Evolutionary conservation across 2,797 vertebrate species (phyloP), one percentile per base, ranked within the genome.

Genomic region (Rhodeus uyekii): DNA sequence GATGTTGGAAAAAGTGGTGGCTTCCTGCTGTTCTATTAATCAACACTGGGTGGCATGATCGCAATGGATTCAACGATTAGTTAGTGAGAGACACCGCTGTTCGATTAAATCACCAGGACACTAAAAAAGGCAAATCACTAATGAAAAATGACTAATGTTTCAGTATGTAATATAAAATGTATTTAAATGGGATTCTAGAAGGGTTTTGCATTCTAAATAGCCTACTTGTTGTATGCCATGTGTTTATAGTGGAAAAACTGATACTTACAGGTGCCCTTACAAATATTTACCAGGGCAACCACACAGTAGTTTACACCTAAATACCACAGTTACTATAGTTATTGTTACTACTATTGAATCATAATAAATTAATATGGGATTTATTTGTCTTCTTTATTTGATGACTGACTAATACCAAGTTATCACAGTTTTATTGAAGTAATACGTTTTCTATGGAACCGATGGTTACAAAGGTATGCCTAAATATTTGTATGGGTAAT

Each of bases 1-100:
- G n/a, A n/a, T n/a, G n/a, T 27, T 29, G n/a, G 53, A 32, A n/a
- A 50, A 44, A 34, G 50, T 22, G 29, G 48, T 34, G 50, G 19
- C 34, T 60, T 22, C 60, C 5, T 86, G 88, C 81, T 67, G 80
- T 89, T 87, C 82, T 74, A 67, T 75, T 86, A 80, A 78, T 87
- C 63, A 83, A 80, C 88, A 69, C 88, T 86, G 81, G 86, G 83
- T 76, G 88, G 87, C 86, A 78, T 81, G 61, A 87, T 83, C 34
- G 81, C 84, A 83, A 76, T 85, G 67, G 67, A 82, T 73, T 69
- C 64, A 32, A 69, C 24, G 48, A 55, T 34, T 72, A 65, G 67
- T 69, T 75, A 60, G 48, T 65, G 32, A 60, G 50, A 80, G 32
- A 46, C 48, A 22, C 19, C 29, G 27, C 39, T 71, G 64, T 36